Evolutionary conservation across 2,888 invertebrate genomes (phyloP).

Genomic region (Lithophane leautieri): DNA sequence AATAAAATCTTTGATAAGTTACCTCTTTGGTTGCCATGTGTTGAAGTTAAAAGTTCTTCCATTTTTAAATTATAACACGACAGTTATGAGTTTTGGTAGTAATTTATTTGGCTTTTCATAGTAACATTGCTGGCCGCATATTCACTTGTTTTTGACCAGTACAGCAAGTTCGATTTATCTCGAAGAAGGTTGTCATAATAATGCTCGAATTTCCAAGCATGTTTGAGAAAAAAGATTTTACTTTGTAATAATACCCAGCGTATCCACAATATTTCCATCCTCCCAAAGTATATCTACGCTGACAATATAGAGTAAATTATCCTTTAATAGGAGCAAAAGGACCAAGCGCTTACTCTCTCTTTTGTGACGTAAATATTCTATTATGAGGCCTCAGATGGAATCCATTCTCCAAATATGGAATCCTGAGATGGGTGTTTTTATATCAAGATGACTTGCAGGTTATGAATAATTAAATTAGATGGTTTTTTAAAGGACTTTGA

Average conservation of each 20-base stretch:
- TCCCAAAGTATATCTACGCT: conserved; percentile 60
- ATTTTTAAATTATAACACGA: too few relatives aligned
- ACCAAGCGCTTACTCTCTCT: conserved; percentile 60
- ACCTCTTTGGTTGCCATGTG: too few relatives aligned
- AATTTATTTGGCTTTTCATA: too few relatives aligned
- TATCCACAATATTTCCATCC: conserved; percentile 63
- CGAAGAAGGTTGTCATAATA: too few relatives aligned
- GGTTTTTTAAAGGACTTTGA: conserved; percentile 22
- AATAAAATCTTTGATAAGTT: too few relatives aligned
- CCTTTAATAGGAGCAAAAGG: conserved; percentile 72
- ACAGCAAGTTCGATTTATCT: too few relatives aligned
- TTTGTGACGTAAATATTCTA: conserved; percentile 61
- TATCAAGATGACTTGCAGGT: conserved; percentile 47
- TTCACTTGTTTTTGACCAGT: too few relatives aligned
- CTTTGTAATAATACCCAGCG: not conserved
- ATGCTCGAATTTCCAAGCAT: too few relatives aligned
- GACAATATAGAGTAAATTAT: conserved; percentile 87
- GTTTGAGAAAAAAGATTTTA: not conserved
- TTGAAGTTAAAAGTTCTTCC: too few relatives aligned
- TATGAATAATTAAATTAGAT: conserved; percentile 68
- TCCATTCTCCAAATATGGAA: conserved; percentile 64
- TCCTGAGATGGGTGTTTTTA: conserved; percentile 43
- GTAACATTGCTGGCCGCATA: too few relatives aligned
- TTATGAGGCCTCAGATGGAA: conserved; percentile 54
- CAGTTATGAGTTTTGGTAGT: too few relatives aligned